phyloP scores from a whole-genome alignment of 2,888 invertebrate genomes.

The Eristalinus sepulchralis region DNA sequence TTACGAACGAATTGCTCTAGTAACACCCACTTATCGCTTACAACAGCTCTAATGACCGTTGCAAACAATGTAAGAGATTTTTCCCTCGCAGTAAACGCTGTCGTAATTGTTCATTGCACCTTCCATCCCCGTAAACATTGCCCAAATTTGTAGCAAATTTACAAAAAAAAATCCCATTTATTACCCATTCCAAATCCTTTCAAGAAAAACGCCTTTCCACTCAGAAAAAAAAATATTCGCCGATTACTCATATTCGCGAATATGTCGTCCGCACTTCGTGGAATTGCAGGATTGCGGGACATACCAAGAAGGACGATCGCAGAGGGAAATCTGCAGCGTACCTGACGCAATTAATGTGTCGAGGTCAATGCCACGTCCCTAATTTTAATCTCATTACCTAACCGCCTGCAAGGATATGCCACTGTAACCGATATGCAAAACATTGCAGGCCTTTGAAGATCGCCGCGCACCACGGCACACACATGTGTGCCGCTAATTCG shows the following conservation, averaged over 20 bases:
- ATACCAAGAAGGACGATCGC: background rate
- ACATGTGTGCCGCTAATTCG: conserved; percentile 39
- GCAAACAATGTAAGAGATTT: background rate
- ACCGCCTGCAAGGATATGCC: conserved; percentile 43
- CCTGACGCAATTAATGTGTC: conserved; percentile 20
- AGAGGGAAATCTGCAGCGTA: conserved; percentile 15
- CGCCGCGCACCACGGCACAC: background rate
- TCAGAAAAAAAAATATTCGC: conserved; percentile 42
- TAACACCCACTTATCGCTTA: background rate
- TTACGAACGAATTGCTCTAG: background rate
- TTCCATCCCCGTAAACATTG: background rate
- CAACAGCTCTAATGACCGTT: background rate
- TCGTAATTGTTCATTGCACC: background rate
- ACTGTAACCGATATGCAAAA: conserved; percentile 56
- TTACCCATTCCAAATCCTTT: conserved; percentile 29
- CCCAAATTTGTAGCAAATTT: conserved; percentile 31
- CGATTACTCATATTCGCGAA: conserved; percentile 48
- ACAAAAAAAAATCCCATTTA: conserved; percentile 26
- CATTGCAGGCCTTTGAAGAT: conserved; percentile 27
- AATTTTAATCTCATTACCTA: conserved; percentile 60
- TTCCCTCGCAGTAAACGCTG: background rate
- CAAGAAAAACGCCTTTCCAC: background rate
- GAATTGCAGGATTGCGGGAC: conserved; percentile 5
- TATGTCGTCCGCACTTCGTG: background rate
- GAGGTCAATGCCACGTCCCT: conserved; percentile 44